phyloP scores from a whole-genome alignment of 1,140 invertebrate genomes.

The Drosophila ogumai region DNA sequence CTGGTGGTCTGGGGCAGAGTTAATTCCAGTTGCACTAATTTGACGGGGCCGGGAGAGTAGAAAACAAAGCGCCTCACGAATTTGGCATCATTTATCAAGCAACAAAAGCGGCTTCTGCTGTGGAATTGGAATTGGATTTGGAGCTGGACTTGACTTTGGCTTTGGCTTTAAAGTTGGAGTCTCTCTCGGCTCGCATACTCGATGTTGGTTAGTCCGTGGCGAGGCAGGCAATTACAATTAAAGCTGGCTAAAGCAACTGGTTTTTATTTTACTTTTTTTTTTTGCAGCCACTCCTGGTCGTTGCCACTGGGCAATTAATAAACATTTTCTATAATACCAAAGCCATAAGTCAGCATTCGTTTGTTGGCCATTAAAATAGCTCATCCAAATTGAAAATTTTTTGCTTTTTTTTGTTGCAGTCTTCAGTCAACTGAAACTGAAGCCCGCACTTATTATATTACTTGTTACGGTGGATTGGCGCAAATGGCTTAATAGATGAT shows the following conservation, averaged over 20 bases:
- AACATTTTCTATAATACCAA: constrained; percentile 53
- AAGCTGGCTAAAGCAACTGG: constrained; percentile 47
- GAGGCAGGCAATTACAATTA: constrained; percentile 52
- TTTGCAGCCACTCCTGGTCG: constrained; percentile 24
- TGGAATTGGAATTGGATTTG: constrained; percentile 40
- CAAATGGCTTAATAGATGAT: constrained; percentile 71
- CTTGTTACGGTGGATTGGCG: constrained; percentile 29
- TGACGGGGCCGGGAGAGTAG: constrained; percentile 47
- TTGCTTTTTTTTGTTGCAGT: constrained; percentile 4
- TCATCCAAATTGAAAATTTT: constrained; percentile 73
- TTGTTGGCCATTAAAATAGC: constrained; percentile 67
- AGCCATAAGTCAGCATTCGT: constrained; percentile 50
- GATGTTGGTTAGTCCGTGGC: constrained; percentile 12
- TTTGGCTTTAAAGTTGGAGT: constrained; percentile 12
- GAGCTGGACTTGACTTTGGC: constrained; percentile 16
- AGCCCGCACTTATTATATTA: background rate
- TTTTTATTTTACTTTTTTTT: constrained; percentile 17
- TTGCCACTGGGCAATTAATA: constrained; percentile 67
- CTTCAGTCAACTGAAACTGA: constrained; percentile 1
- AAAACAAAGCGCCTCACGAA: constrained; percentile 78
- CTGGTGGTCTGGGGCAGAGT: constrained; percentile 29
- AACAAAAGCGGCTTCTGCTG: constrained; percentile 34
- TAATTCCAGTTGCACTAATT: constrained; percentile 62
- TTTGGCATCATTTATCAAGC: constrained; percentile 77
- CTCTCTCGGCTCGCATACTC: background rate